Conservation (phyloP, 1,140 invertebrate species). For the Penaeus vannamei region DNA sequence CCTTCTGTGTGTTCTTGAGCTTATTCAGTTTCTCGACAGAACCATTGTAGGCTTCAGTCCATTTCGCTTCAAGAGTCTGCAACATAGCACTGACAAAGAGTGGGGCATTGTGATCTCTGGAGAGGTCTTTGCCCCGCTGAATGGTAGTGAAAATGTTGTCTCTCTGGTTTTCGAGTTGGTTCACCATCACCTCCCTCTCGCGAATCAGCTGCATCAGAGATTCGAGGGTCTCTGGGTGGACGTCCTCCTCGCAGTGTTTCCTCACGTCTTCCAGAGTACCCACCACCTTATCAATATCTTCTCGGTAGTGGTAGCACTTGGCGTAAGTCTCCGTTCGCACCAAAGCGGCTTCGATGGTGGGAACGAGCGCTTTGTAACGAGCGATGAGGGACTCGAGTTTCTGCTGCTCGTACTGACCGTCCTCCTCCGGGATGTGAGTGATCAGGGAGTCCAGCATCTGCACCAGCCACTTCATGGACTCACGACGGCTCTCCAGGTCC, state of each 20-base stretch:
- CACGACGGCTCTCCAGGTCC: slow-evolving; percentile 89
- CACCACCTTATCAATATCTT: slow-evolving; percentile 81
- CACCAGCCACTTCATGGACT: slow-evolving; percentile 95
- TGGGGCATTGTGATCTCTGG: slow-evolving; percentile 87
- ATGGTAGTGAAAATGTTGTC: slow-evolving; percentile 90
- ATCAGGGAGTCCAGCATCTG: slow-evolving; percentile 89
- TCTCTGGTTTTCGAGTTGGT: slow-evolving; percentile 87
- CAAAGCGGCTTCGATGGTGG: slow-evolving; percentile 92
- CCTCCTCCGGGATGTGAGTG: slow-evolving; percentile 84
- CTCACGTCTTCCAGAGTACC: slow-evolving; percentile 58
- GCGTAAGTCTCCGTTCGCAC: slow-evolving; percentile 92
- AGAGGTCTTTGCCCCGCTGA: slow-evolving; percentile 89
- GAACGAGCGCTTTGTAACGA: slow-evolving; percentile 91
- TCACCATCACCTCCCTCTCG: slow-evolving; percentile 85
- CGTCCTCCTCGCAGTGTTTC: slow-evolving; percentile 50
- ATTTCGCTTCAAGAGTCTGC: slow-evolving; percentile 85
- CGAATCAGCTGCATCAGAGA: slow-evolving; percentile 75
- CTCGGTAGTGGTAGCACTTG: slow-evolving; percentile 91
- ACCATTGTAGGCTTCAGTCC: slow-evolving; percentile 89
- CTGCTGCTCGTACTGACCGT: slow-evolving; percentile 82
- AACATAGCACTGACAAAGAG: slow-evolving; percentile 88
- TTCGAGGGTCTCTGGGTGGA: slow-evolving; percentile 75
- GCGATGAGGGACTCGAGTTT: slow-evolving; percentile 86
- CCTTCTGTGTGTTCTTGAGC: slow-evolving; percentile 85
- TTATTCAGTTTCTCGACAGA: slow-evolving; percentile 87